Conservation (phyloP, 2,888 invertebrate species). For the Patella ulyssiponensis region DNA sequence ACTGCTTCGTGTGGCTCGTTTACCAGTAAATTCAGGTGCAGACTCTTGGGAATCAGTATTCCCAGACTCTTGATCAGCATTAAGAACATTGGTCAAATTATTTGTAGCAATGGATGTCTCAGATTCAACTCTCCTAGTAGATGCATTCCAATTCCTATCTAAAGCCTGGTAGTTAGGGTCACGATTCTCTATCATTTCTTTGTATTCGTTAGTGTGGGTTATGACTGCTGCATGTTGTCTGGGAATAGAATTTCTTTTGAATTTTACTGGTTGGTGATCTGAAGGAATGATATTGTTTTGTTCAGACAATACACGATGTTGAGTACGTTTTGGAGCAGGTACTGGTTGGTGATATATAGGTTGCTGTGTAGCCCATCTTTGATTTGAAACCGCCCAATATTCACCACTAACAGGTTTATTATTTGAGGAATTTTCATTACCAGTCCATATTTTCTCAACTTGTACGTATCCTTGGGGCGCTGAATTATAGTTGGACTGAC, state of each 20-base stretch:
- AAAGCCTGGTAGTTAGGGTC: not conserved
- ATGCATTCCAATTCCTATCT: slow-evolving; percentile 3
- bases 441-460: too few species aligned
- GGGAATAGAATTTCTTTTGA: not conserved
- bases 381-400: too few species aligned
- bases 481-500: not conserved
- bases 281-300: not conserved
- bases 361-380: not conserved
- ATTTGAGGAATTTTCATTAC: too few species aligned
- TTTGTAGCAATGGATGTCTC: slow-evolving; percentile 2
- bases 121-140: not conserved
- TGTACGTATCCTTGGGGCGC: too few species aligned
- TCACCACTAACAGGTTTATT: too few species aligned
- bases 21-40: not conserved
- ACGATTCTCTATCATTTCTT: not conserved
- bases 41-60: slow-evolving; percentile 1
- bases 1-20: not conserved
- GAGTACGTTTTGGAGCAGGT: not conserved
- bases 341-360: not conserved
- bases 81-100: not conserved
- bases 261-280: not conserved
- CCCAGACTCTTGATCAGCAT: not conserved
- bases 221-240: not conserved
- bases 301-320: not conserved
- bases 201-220: not conserved